These are phyloP conservation scores for Cheilosia vulpina DNA, from an alignment of 2,888 invertebrate species.

Conservation along the genomic window DNA sequence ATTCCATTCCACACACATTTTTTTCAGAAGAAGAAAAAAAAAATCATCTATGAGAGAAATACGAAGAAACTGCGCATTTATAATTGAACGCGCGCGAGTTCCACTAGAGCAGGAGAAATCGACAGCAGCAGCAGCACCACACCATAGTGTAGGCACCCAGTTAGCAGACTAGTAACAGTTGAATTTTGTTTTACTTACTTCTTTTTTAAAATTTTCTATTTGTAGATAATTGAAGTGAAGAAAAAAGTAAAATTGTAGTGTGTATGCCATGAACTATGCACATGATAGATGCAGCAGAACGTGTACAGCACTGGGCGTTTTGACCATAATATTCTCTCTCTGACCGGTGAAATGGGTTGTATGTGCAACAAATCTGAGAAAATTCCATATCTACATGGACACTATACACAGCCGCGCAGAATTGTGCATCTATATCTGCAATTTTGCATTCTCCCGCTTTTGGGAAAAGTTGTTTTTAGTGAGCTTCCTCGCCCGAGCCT, in stretches of 20 bases:
- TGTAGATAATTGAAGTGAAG: conserved; percentile 57
- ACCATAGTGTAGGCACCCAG: conserved; percentile 19
- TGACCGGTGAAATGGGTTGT: conserved; percentile 57
- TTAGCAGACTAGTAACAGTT: conserved; percentile 49
- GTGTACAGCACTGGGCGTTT: conserved; percentile 48
- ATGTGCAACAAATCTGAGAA: conserved; percentile 67
- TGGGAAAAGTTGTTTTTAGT: conserved; percentile 15
- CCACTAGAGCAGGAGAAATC: conserved; percentile 58
- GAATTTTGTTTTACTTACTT: conserved; percentile 33
- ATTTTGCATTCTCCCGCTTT: conserved; percentile 64
- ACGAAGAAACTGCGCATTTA: conserved; percentile 71
- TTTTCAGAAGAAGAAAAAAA: conserved; percentile 22
- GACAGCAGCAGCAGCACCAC: neutral
- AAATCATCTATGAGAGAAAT: conserved; percentile 39
- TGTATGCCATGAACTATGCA: conserved; percentile 19
- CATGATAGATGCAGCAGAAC: conserved; percentile 31
- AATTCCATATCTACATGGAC: conserved; percentile 10
- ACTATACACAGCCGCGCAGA: conserved; percentile 3
- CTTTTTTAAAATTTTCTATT: conserved; percentile 41
- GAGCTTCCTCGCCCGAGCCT: neutral
- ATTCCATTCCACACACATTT: conserved; percentile 45
- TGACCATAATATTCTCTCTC: conserved; percentile 51
- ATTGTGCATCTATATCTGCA: conserved; percentile 21
- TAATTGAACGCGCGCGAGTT: conserved; percentile 66
- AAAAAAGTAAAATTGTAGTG: conserved; percentile 14